phyloP scores from a whole-genome alignment of 2,797 vertebrate genomes.

The Parambassis ranga region DNA sequence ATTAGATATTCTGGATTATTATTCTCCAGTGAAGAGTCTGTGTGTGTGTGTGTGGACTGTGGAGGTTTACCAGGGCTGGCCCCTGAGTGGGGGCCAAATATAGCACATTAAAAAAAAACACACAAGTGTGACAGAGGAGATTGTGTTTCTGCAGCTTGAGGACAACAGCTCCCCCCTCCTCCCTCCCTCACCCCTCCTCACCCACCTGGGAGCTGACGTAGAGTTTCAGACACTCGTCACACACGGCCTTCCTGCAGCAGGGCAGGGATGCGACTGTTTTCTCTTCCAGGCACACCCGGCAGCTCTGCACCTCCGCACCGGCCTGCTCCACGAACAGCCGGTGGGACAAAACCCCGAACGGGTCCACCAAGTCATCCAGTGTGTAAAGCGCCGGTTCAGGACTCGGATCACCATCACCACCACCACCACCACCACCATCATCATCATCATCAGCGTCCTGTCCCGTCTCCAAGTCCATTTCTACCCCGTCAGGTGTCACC shows the following conservation, averaged over 20 bases:
- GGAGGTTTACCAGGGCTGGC: too few species aligned
- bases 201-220: conserved; percentile 93
- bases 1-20: too few species aligned
- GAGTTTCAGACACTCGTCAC: conserved; percentile 92
- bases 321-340: conserved; percentile 52
- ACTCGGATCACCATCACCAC: too few species aligned
- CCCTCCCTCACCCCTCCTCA: not conserved
- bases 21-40: too few species aligned
- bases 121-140: conserved; percentile 1
- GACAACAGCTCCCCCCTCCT: conserved; percentile 7
- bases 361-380: conserved; percentile 77
- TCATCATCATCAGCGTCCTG: conserved; percentile 46
- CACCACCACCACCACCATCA: too few species aligned
- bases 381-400: conserved; percentile 72
- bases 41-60: too few species aligned
- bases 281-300: conserved; percentile 92
- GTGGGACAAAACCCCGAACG: conserved; percentile 62
- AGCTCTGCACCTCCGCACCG: conserved; percentile 73
- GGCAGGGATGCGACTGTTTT: conserved; percentile 87
- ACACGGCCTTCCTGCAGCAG: conserved; percentile 94
- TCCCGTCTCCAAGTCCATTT: conserved; percentile 17
- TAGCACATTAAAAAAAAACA: not conserved
- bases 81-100: too few species aligned
- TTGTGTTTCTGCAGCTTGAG: conserved; percentile 9
- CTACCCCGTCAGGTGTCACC: conserved; percentile 14